These are phyloP conservation scores for Sarcophaga bullata DNA, from an alignment of 1,140 invertebrate genomes.

Conservation along the genomic window DNA sequence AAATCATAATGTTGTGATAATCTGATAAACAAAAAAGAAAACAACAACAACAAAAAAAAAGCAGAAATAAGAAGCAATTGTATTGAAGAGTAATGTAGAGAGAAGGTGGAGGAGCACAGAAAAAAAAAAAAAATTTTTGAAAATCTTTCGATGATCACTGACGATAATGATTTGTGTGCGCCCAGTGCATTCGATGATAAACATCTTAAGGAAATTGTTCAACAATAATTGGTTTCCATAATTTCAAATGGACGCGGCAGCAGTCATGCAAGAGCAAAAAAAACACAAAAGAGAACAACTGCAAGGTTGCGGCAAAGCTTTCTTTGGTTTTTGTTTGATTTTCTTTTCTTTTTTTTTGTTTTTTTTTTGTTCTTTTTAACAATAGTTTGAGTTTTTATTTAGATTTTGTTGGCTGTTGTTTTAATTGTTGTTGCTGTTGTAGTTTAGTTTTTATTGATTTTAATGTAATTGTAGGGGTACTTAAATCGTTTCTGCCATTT, in stretches of 20 bases:
- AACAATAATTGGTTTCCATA: slow-evolving; percentile 20
- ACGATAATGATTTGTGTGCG: not conserved
- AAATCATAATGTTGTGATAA: slow-evolving; percentile 21
- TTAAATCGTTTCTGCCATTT: not conserved
- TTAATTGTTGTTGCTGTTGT: too few relatives aligned
- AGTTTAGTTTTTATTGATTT: too few relatives aligned
- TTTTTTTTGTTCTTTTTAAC: too few relatives aligned
- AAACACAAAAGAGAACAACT: too few relatives aligned
- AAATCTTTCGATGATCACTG: not conserved
- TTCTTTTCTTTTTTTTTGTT: too few relatives aligned
- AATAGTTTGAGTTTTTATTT: too few relatives aligned
- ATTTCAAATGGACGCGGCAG: not conserved
- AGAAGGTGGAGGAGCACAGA: not conserved
- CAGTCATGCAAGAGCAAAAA: too few relatives aligned
- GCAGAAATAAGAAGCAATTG: not conserved
- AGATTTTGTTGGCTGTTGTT: too few relatives aligned
- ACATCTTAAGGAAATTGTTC: slow-evolving; percentile 32
- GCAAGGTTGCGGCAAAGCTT: not conserved
- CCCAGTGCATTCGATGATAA: slow-evolving; percentile 13
- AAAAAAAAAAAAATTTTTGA: not conserved
- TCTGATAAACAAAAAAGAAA: not conserved
- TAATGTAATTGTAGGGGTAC: too few relatives aligned
- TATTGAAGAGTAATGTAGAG: too few relatives aligned
- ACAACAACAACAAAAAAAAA: not conserved
- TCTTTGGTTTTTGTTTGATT: too few relatives aligned